Conservation (phyloP, 2,797 vertebrate species). For the Zenarchopterus dispar region DNA sequence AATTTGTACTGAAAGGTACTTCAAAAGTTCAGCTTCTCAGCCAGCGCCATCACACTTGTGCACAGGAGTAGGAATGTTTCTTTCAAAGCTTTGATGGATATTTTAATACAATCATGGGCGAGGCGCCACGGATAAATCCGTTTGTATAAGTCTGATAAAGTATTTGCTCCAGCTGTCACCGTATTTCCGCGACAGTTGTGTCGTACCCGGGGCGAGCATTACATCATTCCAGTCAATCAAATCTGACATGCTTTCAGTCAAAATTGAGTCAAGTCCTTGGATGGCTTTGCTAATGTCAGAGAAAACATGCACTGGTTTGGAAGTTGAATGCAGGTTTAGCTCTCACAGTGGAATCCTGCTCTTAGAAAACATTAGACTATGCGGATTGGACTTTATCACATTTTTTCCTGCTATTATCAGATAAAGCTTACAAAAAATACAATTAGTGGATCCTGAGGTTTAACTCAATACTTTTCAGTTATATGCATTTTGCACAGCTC, state of each 20-base stretch:
- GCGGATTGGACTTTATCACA: constrained; percentile 7
- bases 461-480: not conserved
- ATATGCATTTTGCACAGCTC: not conserved
- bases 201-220: constrained; percentile 67
- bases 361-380: constrained; percentile 30
- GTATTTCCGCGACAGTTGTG: constrained; percentile 74
- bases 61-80: constrained; percentile 43
- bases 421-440: not conserved
- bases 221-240: constrained; percentile 81
- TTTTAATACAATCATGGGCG: constrained; percentile 77
- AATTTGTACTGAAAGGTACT: constrained; percentile 6
- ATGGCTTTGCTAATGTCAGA: constrained; percentile 73
- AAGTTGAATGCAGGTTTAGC: constrained; percentile 38
- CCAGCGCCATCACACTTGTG: constrained; percentile 23
- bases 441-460: constrained; percentile 7
- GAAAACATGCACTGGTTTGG: constrained; percentile 53
- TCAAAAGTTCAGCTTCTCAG: constrained; percentile 8
- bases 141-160: constrained; percentile 83
- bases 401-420: not conserved
- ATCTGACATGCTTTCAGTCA: constrained; percentile 79
- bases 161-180: constrained; percentile 81
- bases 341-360: constrained; percentile 37
- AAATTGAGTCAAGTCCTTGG: constrained; percentile 76
- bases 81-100: constrained; percentile 55
- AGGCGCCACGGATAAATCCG: constrained; percentile 72